A percentile compares a stretch with the other conserved stretches of the same genome.
Evolutionary conservation across 2,113 vertebrate genomes (phyloP).

Genomic region (Myrmophylax atrothorax): DNA sequence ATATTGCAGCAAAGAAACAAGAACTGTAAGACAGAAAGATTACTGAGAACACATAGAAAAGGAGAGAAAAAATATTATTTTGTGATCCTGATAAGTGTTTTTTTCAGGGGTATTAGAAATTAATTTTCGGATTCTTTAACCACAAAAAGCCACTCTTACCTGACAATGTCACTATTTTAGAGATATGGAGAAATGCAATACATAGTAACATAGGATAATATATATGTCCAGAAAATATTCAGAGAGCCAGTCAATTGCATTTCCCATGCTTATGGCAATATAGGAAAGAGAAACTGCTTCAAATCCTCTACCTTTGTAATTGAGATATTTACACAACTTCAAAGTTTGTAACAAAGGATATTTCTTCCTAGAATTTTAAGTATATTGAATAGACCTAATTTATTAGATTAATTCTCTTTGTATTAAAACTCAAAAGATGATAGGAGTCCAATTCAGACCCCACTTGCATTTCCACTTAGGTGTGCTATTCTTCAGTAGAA

Average conservation of each 20-base stretch:
- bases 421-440: constrained; percentile 20
- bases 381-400: neutral
- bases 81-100: neutral
- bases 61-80: neutral
- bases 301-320: neutral
- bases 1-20: neutral
- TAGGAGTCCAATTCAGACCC: constrained; percentile 34
- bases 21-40: neutral
- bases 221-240: neutral
- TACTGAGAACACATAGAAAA: neutral
- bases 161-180: neutral
- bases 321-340: neutral
- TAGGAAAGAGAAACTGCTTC: neutral
- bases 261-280: neutral
- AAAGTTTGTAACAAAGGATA: neutral
- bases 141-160: neutral
- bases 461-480: constrained; percentile 51
- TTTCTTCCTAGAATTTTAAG: neutral
- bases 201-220: neutral
- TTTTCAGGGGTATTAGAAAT: neutral
- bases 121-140: neutral
- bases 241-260: neutral
- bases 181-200: neutral
- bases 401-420: constrained; percentile 45
- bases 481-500: constrained; percentile 34